These are phyloP conservation scores for Erythrolamprus reginae DNA, from an alignment of 2,113 vertebrate species.

Conservation along the genomic window DNA sequence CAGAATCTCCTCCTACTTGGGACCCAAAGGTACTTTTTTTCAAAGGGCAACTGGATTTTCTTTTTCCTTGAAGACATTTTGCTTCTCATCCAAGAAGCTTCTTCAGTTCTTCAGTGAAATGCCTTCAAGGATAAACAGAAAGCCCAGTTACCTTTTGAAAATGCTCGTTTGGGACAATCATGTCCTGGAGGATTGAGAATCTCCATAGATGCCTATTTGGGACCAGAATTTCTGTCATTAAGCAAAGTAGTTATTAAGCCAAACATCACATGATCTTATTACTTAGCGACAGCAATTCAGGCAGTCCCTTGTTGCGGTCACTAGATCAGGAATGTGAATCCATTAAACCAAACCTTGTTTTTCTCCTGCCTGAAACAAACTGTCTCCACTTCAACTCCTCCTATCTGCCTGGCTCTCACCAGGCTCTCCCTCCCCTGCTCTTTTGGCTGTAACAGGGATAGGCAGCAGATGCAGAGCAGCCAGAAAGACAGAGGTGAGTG, in stretches of 20 bases:
- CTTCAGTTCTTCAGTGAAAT: too few species aligned
- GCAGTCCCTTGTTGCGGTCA: not conserved
- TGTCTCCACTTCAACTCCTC: not conserved
- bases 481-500: too few species aligned
- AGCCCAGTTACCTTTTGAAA: too few species aligned
- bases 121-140: too few species aligned
- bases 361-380: not conserved
- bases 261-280: not conserved
- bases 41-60: too few species aligned
- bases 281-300: not conserved
- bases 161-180: not conserved
- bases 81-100: too few species aligned
- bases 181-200: not conserved
- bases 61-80: too few species aligned
- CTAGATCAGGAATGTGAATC: not conserved
- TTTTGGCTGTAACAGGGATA: not conserved
- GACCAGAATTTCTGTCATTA: not conserved
- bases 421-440: too few species aligned
- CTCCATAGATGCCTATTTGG: not conserved
- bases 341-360: not conserved
- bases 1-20: too few species aligned
- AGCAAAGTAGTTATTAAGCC: not conserved
- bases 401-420: not conserved
- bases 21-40: too few species aligned
- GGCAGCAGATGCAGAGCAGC: too few species aligned